Percentiles rank a stretch among this genome's conserved stretches.
These are phyloP conservation scores for Eristalis tenax DNA, from an alignment of 2,888 invertebrate genomes.

Conservation along the genomic window DNA sequence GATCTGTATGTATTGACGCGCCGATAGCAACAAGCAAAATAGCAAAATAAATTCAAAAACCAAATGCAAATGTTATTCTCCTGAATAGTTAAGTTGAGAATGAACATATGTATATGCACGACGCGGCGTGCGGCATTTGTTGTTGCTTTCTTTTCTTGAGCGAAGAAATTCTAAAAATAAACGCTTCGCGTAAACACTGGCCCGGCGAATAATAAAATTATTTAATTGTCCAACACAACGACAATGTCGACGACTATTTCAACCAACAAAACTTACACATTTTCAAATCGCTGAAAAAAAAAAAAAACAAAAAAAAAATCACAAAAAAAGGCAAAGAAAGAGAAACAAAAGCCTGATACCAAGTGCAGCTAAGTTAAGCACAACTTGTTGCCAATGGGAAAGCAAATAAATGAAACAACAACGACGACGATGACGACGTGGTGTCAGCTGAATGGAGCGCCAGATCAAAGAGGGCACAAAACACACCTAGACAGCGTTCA, in stretches of 20 bases:
- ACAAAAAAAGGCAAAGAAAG: background rate
- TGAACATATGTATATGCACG: background rate
- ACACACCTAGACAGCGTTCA: background rate
- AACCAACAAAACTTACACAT: slow-evolving; percentile 27
- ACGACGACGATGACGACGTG: background rate
- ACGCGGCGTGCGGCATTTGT: background rate
- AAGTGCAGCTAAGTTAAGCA: slow-evolving; percentile 9
- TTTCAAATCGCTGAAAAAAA: background rate
- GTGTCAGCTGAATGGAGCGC: slow-evolving; percentile 17
- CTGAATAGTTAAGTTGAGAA: background rate
- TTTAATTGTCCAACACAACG: slow-evolving; percentile 36
- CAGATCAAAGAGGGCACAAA: slow-evolving; percentile 16
- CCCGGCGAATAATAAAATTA: slow-evolving; percentile 35
- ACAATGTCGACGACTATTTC: background rate
- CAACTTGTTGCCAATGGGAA: slow-evolving; percentile 46
- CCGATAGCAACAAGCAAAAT: slow-evolving; percentile 32
- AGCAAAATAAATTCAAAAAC: slow-evolving; percentile 24
- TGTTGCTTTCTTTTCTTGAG: background rate
- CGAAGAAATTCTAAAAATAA: slow-evolving; percentile 34
- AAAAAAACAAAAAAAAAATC: slow-evolving; percentile 1
- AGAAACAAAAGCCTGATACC: background rate
- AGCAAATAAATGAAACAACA: slow-evolving; percentile 9
- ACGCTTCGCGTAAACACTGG: slow-evolving; percentile 25
- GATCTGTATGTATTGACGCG: background rate
- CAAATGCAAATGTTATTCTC: slow-evolving; percentile 34